phyloP scores from a whole-genome alignment of 2,888 invertebrate genomes.

The Seira ritae region DNA sequence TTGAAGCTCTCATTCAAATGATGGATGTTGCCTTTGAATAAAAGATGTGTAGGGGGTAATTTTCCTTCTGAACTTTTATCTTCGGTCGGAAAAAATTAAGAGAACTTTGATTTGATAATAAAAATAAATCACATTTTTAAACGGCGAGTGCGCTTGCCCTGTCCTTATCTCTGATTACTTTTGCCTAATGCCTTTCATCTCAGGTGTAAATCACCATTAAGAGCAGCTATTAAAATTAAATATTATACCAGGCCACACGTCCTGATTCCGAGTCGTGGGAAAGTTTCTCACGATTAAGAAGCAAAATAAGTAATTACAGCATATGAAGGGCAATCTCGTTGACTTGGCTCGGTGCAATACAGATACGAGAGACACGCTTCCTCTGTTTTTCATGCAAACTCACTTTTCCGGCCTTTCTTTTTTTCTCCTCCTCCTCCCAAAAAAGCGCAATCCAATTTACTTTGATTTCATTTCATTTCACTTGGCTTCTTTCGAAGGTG shows the following conservation, averaged over 20 bases:
- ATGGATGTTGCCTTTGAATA: not conserved
- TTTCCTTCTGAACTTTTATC: not conserved
- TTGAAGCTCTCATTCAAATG: not conserved
- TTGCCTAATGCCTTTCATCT: not conserved
- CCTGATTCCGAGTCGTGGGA: constrained; percentile 43
- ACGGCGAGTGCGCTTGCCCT: not conserved
- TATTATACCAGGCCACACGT: not conserved
- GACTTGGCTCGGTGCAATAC: not conserved
- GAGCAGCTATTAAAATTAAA: not conserved
- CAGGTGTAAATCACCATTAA: not conserved
- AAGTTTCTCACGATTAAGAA: constrained; percentile 55
- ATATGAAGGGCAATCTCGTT: constrained; percentile 40
- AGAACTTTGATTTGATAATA: not conserved
- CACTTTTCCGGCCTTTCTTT: not conserved
- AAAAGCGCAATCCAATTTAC: not conserved
- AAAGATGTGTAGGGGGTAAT: not conserved
- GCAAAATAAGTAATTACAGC: constrained; percentile 39
- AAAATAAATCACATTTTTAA: not conserved
- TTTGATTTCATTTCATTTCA: not conserved
- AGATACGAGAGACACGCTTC: not conserved
- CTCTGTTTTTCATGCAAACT: not conserved
- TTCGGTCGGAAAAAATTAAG: not conserved
- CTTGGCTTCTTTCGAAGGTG: too few relatives aligned
- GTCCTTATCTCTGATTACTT: not conserved
- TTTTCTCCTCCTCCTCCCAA: not conserved